Evolutionary conservation across 2,888 invertebrate species (phyloP), one percentile per base, ranked within the genome.

Genomic region (Ennomos fuscantarius): DNA sequence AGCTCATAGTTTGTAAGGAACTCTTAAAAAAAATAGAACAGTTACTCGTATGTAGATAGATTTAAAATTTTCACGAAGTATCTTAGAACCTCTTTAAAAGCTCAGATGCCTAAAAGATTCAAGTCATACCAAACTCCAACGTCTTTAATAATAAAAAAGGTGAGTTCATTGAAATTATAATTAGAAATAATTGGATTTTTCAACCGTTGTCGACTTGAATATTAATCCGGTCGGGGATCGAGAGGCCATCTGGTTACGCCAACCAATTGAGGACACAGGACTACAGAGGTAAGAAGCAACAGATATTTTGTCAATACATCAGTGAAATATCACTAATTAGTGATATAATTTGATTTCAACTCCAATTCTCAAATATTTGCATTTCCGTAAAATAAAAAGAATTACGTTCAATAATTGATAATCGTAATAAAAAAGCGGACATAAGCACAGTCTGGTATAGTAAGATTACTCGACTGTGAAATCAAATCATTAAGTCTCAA

Each of bases 181-280:
- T 65, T 60, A 55, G 41, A 54, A 53, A 58, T 65, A 60, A 66
- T 63, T 55, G 58, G 59, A 59, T 67, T 61, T 66, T 62, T 63
- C 45, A 49, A 49, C 53, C 49, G 51, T 55, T 55, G 45, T 44
- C 57, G 59, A 54, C 49, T 46, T 55, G 66, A 66, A 66, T 66
- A 66, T 62, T 68, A 68, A 68, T 54, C 53, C 44, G 37, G 35
- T 24, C 15, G 49, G 35, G 50, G 49, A 44, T 49, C 45, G 44
- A 15, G 39, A 37, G 15, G 52, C 55, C 60, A 55, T 60, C 60
- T 54, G 55, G 50, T 51, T 47, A 42, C 45, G 10, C 34, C 11
- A 49, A n/a, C 8, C 44, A 8, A 33, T 11, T 8, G 13, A 8
- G 12, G 11, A 33, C 32, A 9, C 11, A 9, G 2, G 8, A 5